Evolutionary conservation across 1,140 invertebrate genomes (phyloP), one percentile per base, ranked within the genome.

Genomic region (Zaprionus kolodkinae): DNA sequence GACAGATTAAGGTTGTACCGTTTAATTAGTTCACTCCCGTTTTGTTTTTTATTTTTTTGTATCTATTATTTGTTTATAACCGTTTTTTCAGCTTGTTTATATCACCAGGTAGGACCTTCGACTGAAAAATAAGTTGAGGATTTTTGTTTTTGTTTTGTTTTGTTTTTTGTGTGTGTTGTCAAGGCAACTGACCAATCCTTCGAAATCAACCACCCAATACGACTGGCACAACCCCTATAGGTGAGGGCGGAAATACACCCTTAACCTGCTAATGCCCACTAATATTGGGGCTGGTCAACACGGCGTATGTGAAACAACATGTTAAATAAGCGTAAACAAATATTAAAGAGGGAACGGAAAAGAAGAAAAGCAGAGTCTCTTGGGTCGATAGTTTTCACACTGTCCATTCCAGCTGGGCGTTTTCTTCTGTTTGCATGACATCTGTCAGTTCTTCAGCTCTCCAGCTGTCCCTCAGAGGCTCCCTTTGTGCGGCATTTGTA

Each of bases 311-410:
- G 70, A 71, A 65, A 87, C 45, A 55, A 12, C 62, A 71, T 64
- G 78, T 67, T 74, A 72, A 85, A 79, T 66, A 45, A 62, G 43
- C 69, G 55, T 67, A 79, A 79, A 79, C 68, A 79, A 78, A 72
- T 55, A 65, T 36, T 62, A 63, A 52, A 12, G 33, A n/a, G 35
- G 72, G 27, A 10, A 25, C 12, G 45, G 2, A 25, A 12, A 50
- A 10, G 30, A 0, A 9, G 25, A 11, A 54, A 38, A 33, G 17
- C 52, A n/a, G n/a, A 10, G 64, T 35, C 35, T 15, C 38, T 60
- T 55, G 76, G 84, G 80, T 87, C 84, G 84, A 87, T 87, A 87
- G 74, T 84, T 76, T 65, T 45, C 25, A 25, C 12, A 21, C 35
- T 59, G 15, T 12, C 52, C 59, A 35, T 48, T 68, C 55, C 21